Percentiles rank a stretch among this genome's conserved stretches.
These are phyloP conservation scores for Prunella strophiata DNA, from an alignment of 2,797 vertebrate genomes.

Conservation along the genomic window DNA sequence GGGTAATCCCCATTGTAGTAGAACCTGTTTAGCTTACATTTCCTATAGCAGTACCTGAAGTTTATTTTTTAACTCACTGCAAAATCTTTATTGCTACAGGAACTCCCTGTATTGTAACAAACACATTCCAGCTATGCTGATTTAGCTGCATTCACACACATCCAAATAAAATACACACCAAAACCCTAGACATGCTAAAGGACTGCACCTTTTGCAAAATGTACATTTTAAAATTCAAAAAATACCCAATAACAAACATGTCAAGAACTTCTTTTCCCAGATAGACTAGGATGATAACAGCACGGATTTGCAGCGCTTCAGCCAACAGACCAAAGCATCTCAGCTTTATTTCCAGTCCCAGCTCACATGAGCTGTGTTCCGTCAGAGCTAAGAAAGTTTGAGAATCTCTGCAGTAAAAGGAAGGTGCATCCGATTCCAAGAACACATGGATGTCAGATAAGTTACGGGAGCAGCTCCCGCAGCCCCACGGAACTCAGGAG, in stretches of 20 bases:
- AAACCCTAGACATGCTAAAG: neutral
- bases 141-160: neutral
- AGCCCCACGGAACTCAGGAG: neutral
- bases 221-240: neutral
- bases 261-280: neutral
- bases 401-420: neutral
- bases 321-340: neutral
- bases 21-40: conserved; percentile 5
- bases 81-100: neutral
- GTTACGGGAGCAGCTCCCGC: neutral
- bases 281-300: fast-evolving
- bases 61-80: neutral
- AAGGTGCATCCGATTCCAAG: neutral
- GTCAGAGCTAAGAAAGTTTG: conserved; percentile 61
- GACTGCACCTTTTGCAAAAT: fast-evolving
- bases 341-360: neutral
- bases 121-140: neutral
- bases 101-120: neutral
- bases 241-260: neutral
- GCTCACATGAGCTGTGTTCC: neutral
- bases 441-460: neutral
- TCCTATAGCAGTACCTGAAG: neutral
- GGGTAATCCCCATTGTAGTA: neutral
- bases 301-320: neutral
- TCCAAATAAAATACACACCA: neutral